These are phyloP conservation scores for Girardinus metallicus DNA, from an alignment of 2,797 vertebrate genomes.

Conservation along the genomic window DNA sequence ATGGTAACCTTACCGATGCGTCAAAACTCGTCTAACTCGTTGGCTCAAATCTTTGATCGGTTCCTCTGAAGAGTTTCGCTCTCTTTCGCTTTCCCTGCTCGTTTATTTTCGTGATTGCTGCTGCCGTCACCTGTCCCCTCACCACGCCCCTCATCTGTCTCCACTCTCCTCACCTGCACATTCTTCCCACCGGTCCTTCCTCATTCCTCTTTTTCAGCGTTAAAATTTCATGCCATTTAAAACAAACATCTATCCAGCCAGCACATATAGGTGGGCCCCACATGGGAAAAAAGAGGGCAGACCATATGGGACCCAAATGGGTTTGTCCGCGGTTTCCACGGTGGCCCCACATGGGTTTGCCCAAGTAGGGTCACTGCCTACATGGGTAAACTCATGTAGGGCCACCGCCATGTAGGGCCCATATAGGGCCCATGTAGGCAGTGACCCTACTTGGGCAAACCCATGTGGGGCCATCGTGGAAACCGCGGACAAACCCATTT, in stretches of 20 bases:
- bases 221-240: neutral
- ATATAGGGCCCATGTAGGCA: too few species aligned
- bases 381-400: too few species aligned
- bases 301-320: too few species aligned
- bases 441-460: too few species aligned
- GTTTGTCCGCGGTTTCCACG: too few species aligned
- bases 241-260: neutral
- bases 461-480: too few species aligned
- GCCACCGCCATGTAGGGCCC: too few species aligned
- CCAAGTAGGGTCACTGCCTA: too few species aligned
- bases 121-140: slow-evolving; percentile 19
- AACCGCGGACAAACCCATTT: too few species aligned
- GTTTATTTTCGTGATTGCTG: slow-evolving; percentile 36
- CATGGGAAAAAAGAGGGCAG: too few species aligned
- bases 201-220: neutral
- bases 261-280: too few species aligned
- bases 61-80: slow-evolving; percentile 6
- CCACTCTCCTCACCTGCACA: slow-evolving; percentile 4
- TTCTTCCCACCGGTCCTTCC: slow-evolving; percentile 20
- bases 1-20: slow-evolving; percentile 61
- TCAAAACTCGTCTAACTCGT: slow-evolving; percentile 53
- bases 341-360: too few species aligned
- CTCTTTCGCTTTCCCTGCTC: slow-evolving; percentile 21
- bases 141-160: slow-evolving; percentile 38
- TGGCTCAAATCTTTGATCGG: slow-evolving; percentile 12